Evolutionary conservation across 1,140 invertebrate species (phyloP), one percentile per base, ranked within the genome.

Genomic region (Anagrus nilaparvatae): DNA sequence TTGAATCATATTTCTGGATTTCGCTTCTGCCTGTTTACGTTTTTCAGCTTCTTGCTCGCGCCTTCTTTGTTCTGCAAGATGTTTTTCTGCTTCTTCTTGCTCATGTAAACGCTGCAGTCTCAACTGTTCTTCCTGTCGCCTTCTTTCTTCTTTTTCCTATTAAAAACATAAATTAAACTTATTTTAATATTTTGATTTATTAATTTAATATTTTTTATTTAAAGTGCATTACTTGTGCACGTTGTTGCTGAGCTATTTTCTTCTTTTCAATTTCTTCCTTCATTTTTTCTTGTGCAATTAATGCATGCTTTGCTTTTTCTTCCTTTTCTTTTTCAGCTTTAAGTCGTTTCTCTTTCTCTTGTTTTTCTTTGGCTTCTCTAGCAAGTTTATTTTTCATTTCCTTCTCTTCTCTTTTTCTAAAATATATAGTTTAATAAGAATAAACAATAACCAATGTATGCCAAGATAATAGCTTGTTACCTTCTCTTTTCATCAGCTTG

Each of bases 321-420:
- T 73, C 61, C 20, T 47, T 58, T 30, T 69, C 66, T 40, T 33
- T 59, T 37, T 69, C 64, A 51, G 58, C 27, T 56, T 63, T 61
- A 50, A 66, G 23, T 49, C 69, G 40, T 55, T 62, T 62, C 54
- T 63, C 63, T 29, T 53, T 29, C 10, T 65, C 59, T 33, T 52
- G 44, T 30, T 62, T 71, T 36, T 78, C 75, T 38, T 72, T 69
- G 3, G 64, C 67, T 45, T 76, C 73, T 9, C 74, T 65, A n/a
- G 67, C 65, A 43, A 72, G 61, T 39, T 68, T 72, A 8, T 71
- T 76, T 43, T 72, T 73, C 12, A 66, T 45, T 54, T 78, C 74
- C 41, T 76, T 78, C 38, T 75, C 67, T 45, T 77, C 70, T 1
- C 75, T 61, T 50, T 70, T 72, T 40, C 71, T 65, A 16, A 14